Percentiles rank a stretch among this genome's conserved stretches.
phyloP scores from a whole-genome alignment of 2,888 invertebrate genomes.

The Actias luna region DNA sequence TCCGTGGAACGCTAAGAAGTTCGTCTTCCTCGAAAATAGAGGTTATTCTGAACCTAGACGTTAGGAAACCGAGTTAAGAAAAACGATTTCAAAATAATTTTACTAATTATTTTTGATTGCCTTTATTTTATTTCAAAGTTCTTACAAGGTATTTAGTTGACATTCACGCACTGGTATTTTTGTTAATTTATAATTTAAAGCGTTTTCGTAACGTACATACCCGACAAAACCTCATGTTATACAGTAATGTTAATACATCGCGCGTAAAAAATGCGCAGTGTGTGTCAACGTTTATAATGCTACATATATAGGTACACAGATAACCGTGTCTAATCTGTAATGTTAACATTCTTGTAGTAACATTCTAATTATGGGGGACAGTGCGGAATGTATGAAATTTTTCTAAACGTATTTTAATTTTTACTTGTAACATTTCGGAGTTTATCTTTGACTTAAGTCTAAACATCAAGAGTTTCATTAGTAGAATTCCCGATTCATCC shows the following conservation, averaged over 20 bases:
- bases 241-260: neutral
- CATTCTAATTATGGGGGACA: neutral
- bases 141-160: too few species aligned
- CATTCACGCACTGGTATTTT: neutral
- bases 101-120: too few species aligned
- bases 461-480: neutral
- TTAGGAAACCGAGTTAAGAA: too few species aligned
- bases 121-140: too few species aligned
- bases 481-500: neutral
- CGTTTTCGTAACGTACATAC: neutral
- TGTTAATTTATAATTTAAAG: neutral
- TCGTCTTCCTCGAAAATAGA: too few species aligned
- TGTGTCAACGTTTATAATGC: neutral
- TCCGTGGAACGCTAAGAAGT: too few species aligned
- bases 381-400: neutral
- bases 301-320: neutral
- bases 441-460: neutral
- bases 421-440: neutral
- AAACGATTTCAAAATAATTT: too few species aligned
- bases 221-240: neutral
- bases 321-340: neutral
- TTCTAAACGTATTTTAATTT: neutral
- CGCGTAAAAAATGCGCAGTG: neutral
- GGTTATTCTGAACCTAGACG: too few species aligned
- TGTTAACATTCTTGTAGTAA: conserved; percentile 2